Evolutionary conservation across 2,797 vertebrate genomes (phyloP), one percentile per base, ranked within the genome.

Genomic region (Xiphorhynchus erythropygius): DNA sequence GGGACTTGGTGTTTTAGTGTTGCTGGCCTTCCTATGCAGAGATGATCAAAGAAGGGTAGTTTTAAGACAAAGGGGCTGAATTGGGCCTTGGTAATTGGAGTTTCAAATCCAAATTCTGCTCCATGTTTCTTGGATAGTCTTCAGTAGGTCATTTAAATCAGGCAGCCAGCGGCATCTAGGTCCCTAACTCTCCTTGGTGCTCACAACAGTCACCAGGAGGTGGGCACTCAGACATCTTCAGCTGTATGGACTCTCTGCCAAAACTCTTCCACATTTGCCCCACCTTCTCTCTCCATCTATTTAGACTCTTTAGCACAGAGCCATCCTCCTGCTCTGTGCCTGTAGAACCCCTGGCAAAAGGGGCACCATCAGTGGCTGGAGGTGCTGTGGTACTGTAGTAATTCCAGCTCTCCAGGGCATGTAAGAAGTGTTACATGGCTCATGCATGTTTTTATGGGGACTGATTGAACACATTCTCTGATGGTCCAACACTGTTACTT

Each of bases 231-330:
- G 1, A 8, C 67, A 49, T 22, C 60, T 80, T 80, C 35, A 65
- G 28, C 52, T 25, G 3, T 11, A 13, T 62, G 42, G 42, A 39
- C 16, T 49, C 18, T 52, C 17, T 35, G 82, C 49, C 76, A 70
- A 68, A 63, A 52, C 12, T 18, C 6, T 86, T 30, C 57, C 27
- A 39, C 0, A 0, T 47, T 70, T 76, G 27, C 52, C 10, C 13
- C 56, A n/a, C 25, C 15, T 69, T 76, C 17, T 70, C 27, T 59
- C 32, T 57, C 27, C 69, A 24, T 75, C 42, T 49, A 4, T 75
- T 44, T 28, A 52, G 37, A 25, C 46, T 30, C 21, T 35, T 63
- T 5, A 81, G 77, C 33, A 13, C 18, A 52, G 78, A 56, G 50
- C 22, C 37, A 33, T 71, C 35, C 39, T 70, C 47, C 44, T 50